A percentile compares a stretch with the other conserved stretches of the same genome.
phyloP scores from a whole-genome alignment of 2,888 invertebrate species.

The Patella ulyssiponensis region DNA sequence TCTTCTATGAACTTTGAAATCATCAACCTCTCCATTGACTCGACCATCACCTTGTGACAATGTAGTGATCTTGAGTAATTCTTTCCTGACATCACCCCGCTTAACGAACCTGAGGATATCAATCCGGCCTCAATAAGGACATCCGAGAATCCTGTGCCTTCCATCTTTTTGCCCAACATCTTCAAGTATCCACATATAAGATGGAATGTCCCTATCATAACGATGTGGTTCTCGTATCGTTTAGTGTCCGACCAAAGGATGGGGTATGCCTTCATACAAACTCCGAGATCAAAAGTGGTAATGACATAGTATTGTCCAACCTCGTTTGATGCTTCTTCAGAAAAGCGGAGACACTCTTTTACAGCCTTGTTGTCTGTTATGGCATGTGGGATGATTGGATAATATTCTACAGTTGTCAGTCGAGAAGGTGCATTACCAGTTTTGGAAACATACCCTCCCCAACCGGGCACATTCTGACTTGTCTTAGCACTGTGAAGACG shows the following conservation, averaged over 20 bases:
- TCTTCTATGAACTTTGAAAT: conserved; percentile 18
- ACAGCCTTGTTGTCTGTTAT: conserved; percentile 45
- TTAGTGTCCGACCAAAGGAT: conserved; percentile 35
- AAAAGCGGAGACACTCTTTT: conserved; percentile 35
- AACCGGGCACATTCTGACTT: conserved; percentile 29
- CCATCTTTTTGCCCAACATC: conserved; percentile 39
- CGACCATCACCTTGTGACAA: conserved; percentile 34
- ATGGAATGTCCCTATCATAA: conserved; percentile 41
- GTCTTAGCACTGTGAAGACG: too few relatives aligned
- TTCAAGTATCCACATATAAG: not conserved
- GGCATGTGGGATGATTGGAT: conserved; percentile 41
- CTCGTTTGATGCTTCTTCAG: conserved; percentile 27
- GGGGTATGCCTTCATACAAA: conserved; percentile 46
- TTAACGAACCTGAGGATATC: conserved; percentile 29
- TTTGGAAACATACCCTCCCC: conserved; percentile 39
- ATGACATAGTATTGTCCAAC: conserved; percentile 41
- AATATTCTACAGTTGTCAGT: conserved; percentile 46
- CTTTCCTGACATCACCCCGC: conserved; percentile 32
- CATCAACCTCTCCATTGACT: conserved; percentile 35
- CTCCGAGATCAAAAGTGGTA: conserved; percentile 46
- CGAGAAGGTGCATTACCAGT: conserved; percentile 32
- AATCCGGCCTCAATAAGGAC: conserved; percentile 35
- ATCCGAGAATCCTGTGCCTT: conserved; percentile 33
- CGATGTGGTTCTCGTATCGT: conserved; percentile 32
- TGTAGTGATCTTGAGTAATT: conserved; percentile 29